A percentile compares a stretch with the other conserved stretches of the same genome.
Evolutionary conservation across 2,888 invertebrate species (phyloP).

Genomic region (Parnassius smintheus): DNA sequence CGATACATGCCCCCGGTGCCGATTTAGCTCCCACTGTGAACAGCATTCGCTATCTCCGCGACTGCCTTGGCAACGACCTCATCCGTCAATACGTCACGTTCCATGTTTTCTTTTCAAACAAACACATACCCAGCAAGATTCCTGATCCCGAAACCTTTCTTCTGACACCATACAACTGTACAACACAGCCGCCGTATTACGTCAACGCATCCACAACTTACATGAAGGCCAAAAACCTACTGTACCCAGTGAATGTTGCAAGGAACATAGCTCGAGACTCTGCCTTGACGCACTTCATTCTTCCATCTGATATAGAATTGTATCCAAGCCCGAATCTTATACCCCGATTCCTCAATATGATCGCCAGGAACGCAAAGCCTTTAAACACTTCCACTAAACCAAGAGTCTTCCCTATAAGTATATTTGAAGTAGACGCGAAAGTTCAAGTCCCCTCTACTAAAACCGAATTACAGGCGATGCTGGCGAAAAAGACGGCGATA

Average conservation of each 20-base stretch:
- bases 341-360: conserved; percentile 91
- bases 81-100: conserved; percentile 91
- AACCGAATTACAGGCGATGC: conserved; percentile 86
- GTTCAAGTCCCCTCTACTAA: conserved; percentile 85
- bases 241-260: conserved; percentile 95
- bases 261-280: conserved; percentile 93
- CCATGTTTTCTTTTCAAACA: conserved; percentile 93
- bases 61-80: conserved; percentile 86
- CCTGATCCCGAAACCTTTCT: conserved; percentile 84
- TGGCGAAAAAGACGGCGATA: conserved; percentile 89
- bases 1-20: conserved; percentile 92
- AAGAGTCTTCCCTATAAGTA: conserved; percentile 92
- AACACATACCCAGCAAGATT: conserved; percentile 89
- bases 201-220: conserved; percentile 85
- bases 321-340: conserved; percentile 93
- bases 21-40: conserved; percentile 90
- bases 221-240: conserved; percentile 88
- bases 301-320: conserved; percentile 94
- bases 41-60: conserved; percentile 90
- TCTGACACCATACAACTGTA: conserved; percentile 85
- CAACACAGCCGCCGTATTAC: conserved; percentile 85
- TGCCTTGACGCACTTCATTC: conserved; percentile 89
- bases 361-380: conserved; percentile 86
- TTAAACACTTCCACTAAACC: conserved; percentile 75
- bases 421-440: conserved; percentile 90